Evolutionary conservation across 2,113 vertebrate species (phyloP).

Genomic region (Pseudopipra pipra): DNA sequence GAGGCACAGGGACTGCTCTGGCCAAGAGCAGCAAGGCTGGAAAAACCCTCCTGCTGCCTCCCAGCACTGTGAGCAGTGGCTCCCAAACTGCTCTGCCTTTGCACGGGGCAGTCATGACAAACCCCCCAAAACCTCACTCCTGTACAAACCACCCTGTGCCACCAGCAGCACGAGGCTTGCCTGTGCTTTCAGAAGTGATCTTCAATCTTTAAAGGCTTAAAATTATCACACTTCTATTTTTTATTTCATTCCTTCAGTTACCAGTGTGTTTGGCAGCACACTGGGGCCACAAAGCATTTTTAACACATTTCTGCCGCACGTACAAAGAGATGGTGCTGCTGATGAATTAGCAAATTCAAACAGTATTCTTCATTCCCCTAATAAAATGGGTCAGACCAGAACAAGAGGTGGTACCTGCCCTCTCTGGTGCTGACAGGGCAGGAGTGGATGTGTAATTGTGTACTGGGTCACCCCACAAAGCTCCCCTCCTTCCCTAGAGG

Average conservation of each 20-base stretch:
- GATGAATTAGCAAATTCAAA: not conserved
- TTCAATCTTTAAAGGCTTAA: not conserved
- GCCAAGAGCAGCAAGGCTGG: not conserved
- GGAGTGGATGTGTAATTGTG: not conserved
- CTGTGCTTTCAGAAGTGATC: not conserved
- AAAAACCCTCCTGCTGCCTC: not conserved
- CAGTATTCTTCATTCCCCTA: not conserved
- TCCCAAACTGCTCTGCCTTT: not conserved
- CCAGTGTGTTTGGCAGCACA: fast-evolving
- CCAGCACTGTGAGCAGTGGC: not conserved
- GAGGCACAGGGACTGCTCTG: not conserved
- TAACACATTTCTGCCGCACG: not conserved
- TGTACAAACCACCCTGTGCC: fast-evolving
- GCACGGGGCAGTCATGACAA: not conserved
- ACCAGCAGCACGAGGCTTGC: not conserved
- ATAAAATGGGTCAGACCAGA: not conserved
- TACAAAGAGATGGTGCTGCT: fast-evolving
- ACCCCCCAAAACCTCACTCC: fast-evolving
- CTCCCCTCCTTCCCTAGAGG: not conserved
- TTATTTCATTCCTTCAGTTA: no score
- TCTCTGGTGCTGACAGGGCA: not conserved
- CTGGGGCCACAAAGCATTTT: not conserved
- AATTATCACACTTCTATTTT: not conserved
- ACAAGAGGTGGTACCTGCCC: not conserved
- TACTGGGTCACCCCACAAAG: not conserved